These are phyloP conservation scores for Arnoldichthys spilopterus DNA, from an alignment of 2,797 vertebrate genomes.

Conservation along the genomic window DNA sequence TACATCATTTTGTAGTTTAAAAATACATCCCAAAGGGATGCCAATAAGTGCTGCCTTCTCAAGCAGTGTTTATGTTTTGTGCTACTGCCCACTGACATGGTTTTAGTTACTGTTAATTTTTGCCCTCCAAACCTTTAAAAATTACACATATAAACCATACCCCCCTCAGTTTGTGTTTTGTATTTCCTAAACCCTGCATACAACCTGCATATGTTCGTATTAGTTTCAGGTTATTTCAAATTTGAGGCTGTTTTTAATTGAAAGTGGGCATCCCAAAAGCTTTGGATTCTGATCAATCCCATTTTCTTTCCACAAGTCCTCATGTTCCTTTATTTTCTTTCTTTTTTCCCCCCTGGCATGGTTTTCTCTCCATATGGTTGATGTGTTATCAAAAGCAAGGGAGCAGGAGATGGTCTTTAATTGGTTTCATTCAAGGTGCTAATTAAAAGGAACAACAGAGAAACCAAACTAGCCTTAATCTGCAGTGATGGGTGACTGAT, in stretches of 20 bases:
- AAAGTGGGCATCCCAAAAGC: slow-evolving; percentile 19
- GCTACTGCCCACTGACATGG: too few relatives aligned
- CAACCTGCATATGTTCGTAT: too few relatives aligned
- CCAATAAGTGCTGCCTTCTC: too few relatives aligned
- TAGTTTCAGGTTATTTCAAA: too few relatives aligned
- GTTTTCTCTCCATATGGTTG: slow-evolving; percentile 37
- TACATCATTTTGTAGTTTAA: too few relatives aligned
- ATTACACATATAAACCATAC: too few relatives aligned
- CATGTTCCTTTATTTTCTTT: slow-evolving; percentile 24
- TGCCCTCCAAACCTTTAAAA: too few relatives aligned
- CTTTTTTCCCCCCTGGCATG: slow-evolving; percentile 42
- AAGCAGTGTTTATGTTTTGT: too few relatives aligned
- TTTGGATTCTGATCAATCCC: neutral
- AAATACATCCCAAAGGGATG: too few relatives aligned
- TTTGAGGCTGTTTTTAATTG: slow-evolving; percentile 31
- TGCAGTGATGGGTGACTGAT: neutral
- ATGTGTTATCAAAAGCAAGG: slow-evolving; percentile 38
- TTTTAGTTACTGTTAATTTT: too few relatives aligned
- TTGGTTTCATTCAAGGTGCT: slow-evolving; percentile 51
- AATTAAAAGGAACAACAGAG: slow-evolving; percentile 44
- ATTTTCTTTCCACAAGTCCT: slow-evolving; percentile 22
- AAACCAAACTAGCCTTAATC: slow-evolving; percentile 37
- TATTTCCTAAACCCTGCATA: too few relatives aligned
- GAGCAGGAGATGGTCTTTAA: slow-evolving; percentile 40
- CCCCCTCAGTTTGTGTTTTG: too few relatives aligned